Evolutionary conservation across 2,113 vertebrate species (phyloP).

Genomic region (Serilophus lunatus): DNA sequence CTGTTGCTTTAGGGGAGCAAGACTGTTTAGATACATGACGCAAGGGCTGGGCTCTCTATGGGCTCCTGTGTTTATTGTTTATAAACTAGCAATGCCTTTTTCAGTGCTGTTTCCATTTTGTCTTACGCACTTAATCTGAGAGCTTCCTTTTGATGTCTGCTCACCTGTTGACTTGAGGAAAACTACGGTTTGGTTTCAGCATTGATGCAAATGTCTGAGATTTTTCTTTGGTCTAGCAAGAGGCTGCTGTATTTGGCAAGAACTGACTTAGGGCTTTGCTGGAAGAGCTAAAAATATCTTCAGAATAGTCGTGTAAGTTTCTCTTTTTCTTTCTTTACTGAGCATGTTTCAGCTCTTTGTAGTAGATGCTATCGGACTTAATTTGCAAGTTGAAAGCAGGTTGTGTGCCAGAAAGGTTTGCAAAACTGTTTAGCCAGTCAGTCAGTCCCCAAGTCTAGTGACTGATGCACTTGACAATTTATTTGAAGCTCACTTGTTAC

Average conservation of each 20-base stretch:
- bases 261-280: not conserved
- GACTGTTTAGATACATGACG: not conserved
- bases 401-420: not conserved
- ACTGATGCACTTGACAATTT: not conserved
- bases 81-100: not conserved
- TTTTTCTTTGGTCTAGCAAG: not conserved
- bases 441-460: not conserved
- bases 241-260: not conserved
- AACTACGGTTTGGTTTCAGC: not conserved
- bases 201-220: not conserved
- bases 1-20: not conserved
- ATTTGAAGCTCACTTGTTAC: not conserved
- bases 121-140: not conserved
- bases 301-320: not conserved
- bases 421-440: too few species aligned
- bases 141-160: not conserved
- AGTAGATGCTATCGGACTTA: not conserved
- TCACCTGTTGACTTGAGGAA: not conserved
- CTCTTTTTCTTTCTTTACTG: not conserved
- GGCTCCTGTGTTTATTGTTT: not conserved
- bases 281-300: not conserved
- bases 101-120: not conserved
- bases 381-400: not conserved
- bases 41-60: not conserved
- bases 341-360: not conserved